These are phyloP conservation scores for Tragopan temminckii DNA, from an alignment of 2,797 vertebrate species.

Conservation along the genomic window DNA sequence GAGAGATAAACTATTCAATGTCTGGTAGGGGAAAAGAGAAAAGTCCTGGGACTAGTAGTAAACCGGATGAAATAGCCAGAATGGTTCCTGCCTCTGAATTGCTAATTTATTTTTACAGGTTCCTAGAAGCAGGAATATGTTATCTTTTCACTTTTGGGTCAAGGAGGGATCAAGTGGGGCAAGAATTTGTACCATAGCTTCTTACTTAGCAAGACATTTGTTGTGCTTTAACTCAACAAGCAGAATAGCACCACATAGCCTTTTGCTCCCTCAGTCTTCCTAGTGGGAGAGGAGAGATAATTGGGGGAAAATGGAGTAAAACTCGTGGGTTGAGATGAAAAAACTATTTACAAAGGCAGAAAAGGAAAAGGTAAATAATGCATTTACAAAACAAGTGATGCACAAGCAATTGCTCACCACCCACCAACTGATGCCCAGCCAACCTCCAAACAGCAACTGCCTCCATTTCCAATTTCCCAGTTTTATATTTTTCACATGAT, in stretches of 20 bases:
- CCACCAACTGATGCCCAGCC: too few species aligned
- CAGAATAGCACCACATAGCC: too few species aligned
- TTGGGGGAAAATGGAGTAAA: too few species aligned
- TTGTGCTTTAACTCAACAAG: neutral
- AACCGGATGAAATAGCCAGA: neutral
- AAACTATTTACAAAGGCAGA: too few species aligned
- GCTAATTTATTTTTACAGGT: neutral
- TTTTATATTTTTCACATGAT: too few species aligned
- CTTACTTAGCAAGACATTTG: neutral
- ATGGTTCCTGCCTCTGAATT: neutral
- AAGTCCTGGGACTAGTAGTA: neutral
- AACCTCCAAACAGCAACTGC: too few species aligned
- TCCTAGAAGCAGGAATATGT: neutral
- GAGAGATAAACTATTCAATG: neutral
- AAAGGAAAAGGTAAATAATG: too few species aligned
- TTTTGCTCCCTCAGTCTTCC: too few species aligned
- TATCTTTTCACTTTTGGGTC: neutral
- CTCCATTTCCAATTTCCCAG: too few species aligned
- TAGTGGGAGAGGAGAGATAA: too few species aligned
- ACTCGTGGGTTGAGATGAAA: too few species aligned
- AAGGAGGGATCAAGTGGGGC: neutral
- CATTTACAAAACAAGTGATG: neutral
- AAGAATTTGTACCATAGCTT: neutral
- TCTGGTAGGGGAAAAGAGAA: neutral
- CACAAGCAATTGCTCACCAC: too few species aligned